Base-by-base conservation (phyloP, 2,888 invertebrate species). In the Cryptocephalus primarius region DNA sequence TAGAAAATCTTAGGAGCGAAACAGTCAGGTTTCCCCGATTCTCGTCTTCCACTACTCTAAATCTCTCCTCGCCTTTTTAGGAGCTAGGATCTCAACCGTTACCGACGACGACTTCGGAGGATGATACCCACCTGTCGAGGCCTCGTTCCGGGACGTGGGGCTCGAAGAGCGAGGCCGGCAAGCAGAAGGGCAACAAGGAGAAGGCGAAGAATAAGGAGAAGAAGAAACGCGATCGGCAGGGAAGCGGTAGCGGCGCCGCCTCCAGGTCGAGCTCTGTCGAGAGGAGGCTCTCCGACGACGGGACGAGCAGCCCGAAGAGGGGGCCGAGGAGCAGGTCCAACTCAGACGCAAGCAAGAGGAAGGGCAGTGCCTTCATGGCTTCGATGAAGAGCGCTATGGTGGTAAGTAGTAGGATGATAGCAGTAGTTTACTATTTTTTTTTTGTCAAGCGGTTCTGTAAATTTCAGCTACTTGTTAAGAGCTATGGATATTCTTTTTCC, bases 311-410 rank as follows among this genome's bases (percentile, higher is more conserved):
- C 8, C 68, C 68, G 48, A 79, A 84, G 13, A 75, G 83, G 49
- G 83, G 85, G 8, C 88, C 90, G 65, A 73, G 87, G 56, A 83
- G 82, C 42, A 75, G 85, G 50, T 83, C 83, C 54, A 85, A 85
- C 67, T 83, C 85, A 33, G 86, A 87, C 69, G 86, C 87, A 47
- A 75, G 74, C 53, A 76, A 75, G 66, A 70, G 72, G 56, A 75
- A 75, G 54, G 75, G 75, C 49, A 74, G 77, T 55, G 75, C 83
- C 50, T 81, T 92, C 63, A 89, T 92, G 78, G 79, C 88, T 54
- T 88, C 88, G 64, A 83, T 92, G 79, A 88, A 83, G 67, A 83
- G 82, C 60, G 88, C 86, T 39, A 82, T 89, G 64, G 83, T 88
- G 78, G 85, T 85, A 67, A 66, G 66, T 63, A 32, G n/a, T n/a